Evolutionary conservation across 2,113 vertebrate genomes (phyloP).

Genomic region (Alaudala cheleensis): DNA sequence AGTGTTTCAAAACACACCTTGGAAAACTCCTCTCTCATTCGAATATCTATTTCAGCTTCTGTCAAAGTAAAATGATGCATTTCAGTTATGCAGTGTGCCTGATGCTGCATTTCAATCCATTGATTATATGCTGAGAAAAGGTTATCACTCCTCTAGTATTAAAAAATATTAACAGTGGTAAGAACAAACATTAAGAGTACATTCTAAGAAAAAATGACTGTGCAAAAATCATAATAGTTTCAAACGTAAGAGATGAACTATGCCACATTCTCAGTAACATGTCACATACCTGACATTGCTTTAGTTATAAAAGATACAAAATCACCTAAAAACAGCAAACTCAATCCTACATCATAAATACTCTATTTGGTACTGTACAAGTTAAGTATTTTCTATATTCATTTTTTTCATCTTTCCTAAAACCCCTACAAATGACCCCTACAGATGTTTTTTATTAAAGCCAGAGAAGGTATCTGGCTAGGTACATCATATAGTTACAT

Average conservation of each 20-base stretch:
- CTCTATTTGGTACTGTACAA: not conserved
- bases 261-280: not conserved
- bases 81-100: not conserved
- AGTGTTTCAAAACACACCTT: conserved; percentile 99
- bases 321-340: not conserved
- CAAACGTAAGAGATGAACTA: not conserved
- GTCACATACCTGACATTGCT: not conserved
- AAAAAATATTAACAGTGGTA: not conserved
- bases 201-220: not conserved
- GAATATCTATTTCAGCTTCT: conserved; percentile 97
- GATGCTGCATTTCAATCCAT: not conserved
- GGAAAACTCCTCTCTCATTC: conserved; percentile 97
- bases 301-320: not conserved
- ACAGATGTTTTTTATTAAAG: not conserved
- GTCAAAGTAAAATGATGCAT: conserved; percentile 57
- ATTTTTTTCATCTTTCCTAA: not conserved
- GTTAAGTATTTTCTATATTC: not conserved
- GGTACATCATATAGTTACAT: not conserved
- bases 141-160: not conserved
- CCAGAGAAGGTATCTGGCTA: not conserved
- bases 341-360: not conserved
- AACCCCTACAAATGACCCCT: not conserved
- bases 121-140: not conserved
- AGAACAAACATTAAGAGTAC: not conserved
- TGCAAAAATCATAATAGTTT: not conserved